Evolutionary conservation across 2,888 invertebrate species (phyloP).

Genomic region (Sialis fuliginosa): DNA sequence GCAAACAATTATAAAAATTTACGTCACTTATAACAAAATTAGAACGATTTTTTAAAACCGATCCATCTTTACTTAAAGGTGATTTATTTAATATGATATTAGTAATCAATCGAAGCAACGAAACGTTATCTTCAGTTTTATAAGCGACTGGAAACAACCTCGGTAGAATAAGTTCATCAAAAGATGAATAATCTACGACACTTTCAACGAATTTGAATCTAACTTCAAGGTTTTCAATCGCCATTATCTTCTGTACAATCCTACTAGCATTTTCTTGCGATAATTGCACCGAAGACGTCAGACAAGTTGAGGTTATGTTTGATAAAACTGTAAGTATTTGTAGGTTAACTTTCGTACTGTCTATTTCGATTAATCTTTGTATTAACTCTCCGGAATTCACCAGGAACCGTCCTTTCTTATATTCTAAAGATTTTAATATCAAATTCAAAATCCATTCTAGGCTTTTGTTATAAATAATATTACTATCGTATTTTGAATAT

Average conservation of each 20-base stretch:
- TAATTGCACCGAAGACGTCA: constrained; percentile 40
- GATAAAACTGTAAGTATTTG: constrained; percentile 29
- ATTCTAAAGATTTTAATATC: constrained; percentile 40
- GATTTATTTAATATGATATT: constrained; percentile 49
- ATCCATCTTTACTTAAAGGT: constrained; percentile 39
- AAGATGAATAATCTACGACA: constrained; percentile 45
- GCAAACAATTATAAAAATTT: no score
- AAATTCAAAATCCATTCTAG: constrained; percentile 33
- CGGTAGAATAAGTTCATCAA: constrained; percentile 55
- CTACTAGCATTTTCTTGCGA: constrained; percentile 55
- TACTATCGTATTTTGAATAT: constrained; percentile 7
- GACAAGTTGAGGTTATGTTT: constrained; percentile 37
- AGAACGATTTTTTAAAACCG: constrained; percentile 26
- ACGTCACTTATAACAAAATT: no score
- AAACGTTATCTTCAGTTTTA: constrained; percentile 31
- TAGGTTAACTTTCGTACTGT: constrained; percentile 29
- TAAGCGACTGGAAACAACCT: constrained; percentile 40
- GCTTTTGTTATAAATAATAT: constrained; percentile 12
- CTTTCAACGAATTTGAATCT: constrained; percentile 46
- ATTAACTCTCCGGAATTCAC: constrained; percentile 39
- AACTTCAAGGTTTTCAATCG: constrained; percentile 33
- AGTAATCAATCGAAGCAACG: constrained; percentile 40
- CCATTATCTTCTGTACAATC: constrained; percentile 44
- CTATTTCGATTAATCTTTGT: constrained; percentile 33
- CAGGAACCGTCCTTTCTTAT: constrained; percentile 45